These are phyloP conservation scores for Andinoacara biseriatus DNA, from an alignment of 2,113 vertebrate species.

Conservation along the genomic window DNA sequence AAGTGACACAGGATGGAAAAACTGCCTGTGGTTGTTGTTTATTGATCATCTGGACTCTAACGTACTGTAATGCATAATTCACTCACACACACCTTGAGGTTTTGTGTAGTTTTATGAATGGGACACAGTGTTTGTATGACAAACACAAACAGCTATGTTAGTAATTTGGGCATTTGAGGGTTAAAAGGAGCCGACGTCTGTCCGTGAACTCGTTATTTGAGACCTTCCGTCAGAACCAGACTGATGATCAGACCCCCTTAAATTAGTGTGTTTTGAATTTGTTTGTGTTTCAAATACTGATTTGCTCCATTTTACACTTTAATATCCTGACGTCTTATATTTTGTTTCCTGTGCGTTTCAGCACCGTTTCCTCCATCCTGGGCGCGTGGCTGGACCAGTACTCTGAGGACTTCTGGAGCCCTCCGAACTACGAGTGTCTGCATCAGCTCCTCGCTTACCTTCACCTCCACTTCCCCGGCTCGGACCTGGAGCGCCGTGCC, in stretches of 20 bases:
- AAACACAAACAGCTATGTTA: no score
- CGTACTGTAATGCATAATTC: not conserved
- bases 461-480: conserved; percentile 89
- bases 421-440: conserved; percentile 88
- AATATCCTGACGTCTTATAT: not conserved
- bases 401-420: conserved; percentile 95
- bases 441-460: conserved; percentile 93
- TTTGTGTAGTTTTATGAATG: no score
- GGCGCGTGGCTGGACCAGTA: conserved; percentile 99
- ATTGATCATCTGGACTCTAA: not conserved
- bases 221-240: not conserved
- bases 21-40: not conserved
- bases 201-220: no score
- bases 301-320: no score
- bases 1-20: not conserved
- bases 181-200: no score
- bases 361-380: conserved; percentile 96
- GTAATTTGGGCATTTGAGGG: no score
- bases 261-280: not conserved
- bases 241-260: not conserved
- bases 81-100: accelerated
- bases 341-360: conserved; percentile 50
- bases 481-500: conserved; percentile 92
- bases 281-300: no score
- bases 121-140: no score